Conservation (phyloP, 2,888 invertebrate genomes). For the Stenodera caucasica region DNA sequence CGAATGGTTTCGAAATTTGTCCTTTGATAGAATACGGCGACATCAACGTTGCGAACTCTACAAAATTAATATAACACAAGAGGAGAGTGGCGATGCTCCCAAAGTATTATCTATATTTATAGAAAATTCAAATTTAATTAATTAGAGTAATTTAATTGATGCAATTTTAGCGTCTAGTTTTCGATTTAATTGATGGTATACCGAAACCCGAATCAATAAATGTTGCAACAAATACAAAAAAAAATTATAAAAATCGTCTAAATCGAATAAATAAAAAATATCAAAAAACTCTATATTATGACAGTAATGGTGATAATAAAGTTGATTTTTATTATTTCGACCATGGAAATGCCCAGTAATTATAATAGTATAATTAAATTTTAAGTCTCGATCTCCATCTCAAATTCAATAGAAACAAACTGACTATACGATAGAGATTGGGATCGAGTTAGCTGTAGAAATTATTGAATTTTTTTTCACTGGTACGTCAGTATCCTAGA, state of each 20-base stretch:
- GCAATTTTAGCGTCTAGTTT: constrained; percentile 47
- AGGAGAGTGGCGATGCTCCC: constrained; percentile 26
- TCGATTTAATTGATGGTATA: constrained; percentile 49
- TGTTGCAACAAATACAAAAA: constrained; percentile 41
- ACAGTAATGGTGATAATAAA: constrained; percentile 42
- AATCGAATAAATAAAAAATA: not conserved
- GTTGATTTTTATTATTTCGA: constrained; percentile 71
- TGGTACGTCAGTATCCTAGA: too few relatives aligned
- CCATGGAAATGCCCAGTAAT: constrained; percentile 65
- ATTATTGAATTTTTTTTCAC: too few relatives aligned
- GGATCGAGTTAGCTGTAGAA: too few relatives aligned
- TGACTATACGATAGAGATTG: too few relatives aligned
- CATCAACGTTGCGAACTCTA: constrained; percentile 20
- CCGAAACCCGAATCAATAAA: constrained; percentile 40
- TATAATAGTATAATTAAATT: constrained; percentile 29
- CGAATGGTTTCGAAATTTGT: not conserved
- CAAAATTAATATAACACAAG: constrained; percentile 25
- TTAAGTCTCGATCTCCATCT: constrained; percentile 11
- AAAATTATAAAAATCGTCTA: constrained; percentile 18
- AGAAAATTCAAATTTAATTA: too few relatives aligned
- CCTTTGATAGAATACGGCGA: not conserved
- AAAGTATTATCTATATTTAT: too few relatives aligned
- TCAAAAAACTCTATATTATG: constrained; percentile 33
- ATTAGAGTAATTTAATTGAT: not conserved
- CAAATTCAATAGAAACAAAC: too few relatives aligned